Evolutionary conservation across 2,888 invertebrate species (phyloP).

Genomic region (Coenonympha arcania): DNA sequence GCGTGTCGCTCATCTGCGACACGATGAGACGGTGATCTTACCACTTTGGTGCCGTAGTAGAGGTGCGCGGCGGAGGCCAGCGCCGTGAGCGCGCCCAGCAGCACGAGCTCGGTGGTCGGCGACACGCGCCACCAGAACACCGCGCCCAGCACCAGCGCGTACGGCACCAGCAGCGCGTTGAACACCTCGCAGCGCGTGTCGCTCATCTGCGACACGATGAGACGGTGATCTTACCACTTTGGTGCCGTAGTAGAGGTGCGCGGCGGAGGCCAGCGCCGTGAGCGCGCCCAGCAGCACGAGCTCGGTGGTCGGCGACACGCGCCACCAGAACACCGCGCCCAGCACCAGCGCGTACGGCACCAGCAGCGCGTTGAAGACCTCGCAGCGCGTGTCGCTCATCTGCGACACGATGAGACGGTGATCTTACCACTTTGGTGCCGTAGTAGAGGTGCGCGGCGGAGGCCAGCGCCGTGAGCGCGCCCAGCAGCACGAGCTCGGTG

Average conservation of each 20-base stretch:
- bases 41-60: conserved; percentile 94
- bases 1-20: too few relatives aligned
- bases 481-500: conserved; percentile 80
- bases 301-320: conserved; percentile 72
- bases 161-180: conserved; percentile 80
- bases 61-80: conserved; percentile 85
- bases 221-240: conserved; percentile 78
- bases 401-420: conserved; percentile 85
- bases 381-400: conserved; percentile 95
- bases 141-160: conserved; percentile 61
- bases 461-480: conserved; percentile 79
- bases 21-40: conserved; percentile 79
- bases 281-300: conserved; percentile 81
- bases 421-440: conserved; percentile 87
- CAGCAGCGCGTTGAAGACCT: conserved; percentile 82
- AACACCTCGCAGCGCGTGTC: conserved; percentile 88
- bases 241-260: conserved; percentile 94
- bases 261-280: conserved; percentile 79
- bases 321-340: conserved; percentile 46
- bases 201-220: conserved; percentile 97
- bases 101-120: conserved; percentile 76
- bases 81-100: conserved; percentile 82
- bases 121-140: conserved; percentile 50
- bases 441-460: conserved; percentile 91
- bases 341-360: conserved; percentile 73